phyloP scores from a whole-genome alignment of 2,113 vertebrate species.

The Triplophysa tibetana region DNA sequence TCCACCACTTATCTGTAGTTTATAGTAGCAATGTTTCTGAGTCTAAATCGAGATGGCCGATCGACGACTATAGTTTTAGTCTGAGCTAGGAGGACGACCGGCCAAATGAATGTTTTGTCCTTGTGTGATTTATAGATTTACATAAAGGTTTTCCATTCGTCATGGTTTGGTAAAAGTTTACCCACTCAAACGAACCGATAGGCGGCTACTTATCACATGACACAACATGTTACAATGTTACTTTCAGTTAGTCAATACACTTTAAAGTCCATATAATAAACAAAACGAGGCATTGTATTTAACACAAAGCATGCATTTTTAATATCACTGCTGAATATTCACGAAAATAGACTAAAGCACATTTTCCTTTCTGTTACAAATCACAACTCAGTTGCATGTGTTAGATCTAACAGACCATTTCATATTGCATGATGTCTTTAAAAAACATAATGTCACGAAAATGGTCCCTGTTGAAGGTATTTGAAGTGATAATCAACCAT shows the following conservation, averaged over 20 bases:
- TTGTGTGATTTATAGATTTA: background rate
- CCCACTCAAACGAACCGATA: conserved; percentile 8
- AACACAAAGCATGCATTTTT: too few species aligned
- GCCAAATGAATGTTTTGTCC: background rate
- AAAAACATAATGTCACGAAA: background rate
- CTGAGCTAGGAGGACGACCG: background rate
- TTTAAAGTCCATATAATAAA: too few species aligned
- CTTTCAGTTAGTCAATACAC: too few species aligned
- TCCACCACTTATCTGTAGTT: background rate
- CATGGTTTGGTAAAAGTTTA: background rate
- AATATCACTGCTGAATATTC: too few species aligned
- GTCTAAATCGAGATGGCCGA: background rate
- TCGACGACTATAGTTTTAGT: background rate
- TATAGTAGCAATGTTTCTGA: background rate
- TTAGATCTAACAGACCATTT: too few species aligned
- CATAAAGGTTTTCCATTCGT: background rate
- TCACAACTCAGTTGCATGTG: too few species aligned
- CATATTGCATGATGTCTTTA: too few species aligned
- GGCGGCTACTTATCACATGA: conserved; percentile 45
- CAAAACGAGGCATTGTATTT: too few species aligned
- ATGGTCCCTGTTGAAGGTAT: background rate
- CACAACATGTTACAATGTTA: background rate
- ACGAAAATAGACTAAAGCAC: too few species aligned
- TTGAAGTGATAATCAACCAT: too few species aligned
- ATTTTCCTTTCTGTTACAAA: too few species aligned